phyloP scores from a whole-genome alignment of 64 coral and sea anemone genomes.

The Catalaphyllia jardinei region DNA sequence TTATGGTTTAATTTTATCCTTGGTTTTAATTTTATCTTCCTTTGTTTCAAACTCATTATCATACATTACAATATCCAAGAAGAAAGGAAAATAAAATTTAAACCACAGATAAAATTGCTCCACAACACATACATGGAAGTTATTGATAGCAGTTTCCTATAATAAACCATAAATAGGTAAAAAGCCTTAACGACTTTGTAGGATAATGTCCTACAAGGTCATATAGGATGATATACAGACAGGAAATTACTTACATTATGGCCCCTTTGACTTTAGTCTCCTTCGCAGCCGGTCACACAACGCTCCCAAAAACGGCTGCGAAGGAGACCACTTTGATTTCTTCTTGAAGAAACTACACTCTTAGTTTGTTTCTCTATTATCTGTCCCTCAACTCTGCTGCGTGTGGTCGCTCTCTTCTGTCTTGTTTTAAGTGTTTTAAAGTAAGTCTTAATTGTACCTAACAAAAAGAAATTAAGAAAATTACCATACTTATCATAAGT shows the following conservation, averaged over 20 bases:
- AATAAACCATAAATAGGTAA: conserved; percentile 35
- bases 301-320: too few relatives aligned
- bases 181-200: background rate
- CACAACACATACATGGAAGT: conserved; percentile 18
- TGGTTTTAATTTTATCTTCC: background rate
- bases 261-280: too few relatives aligned
- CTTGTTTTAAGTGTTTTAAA: conserved; percentile 27
- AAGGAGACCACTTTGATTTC: too few relatives aligned
- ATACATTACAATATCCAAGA: conserved; percentile 26
- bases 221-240: conserved; percentile 17
- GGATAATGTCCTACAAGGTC: background rate
- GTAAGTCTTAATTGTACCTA: conserved; percentile 38
- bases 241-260: conserved; percentile 12
- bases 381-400: conserved; percentile 11
- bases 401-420: conserved; percentile 14
- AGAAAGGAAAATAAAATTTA: conserved; percentile 14
- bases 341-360: conserved; percentile 31
- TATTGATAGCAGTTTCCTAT: conserved; percentile 3
- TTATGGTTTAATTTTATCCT: background rate
- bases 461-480: background rate
- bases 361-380: conserved; percentile 21
- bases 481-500: background rate
- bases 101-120: conserved; percentile 12
- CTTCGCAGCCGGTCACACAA: too few relatives aligned
- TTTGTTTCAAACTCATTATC: background rate